phyloP scores from a whole-genome alignment of 2,888 invertebrate genomes.

The Poecilobothrus nobilitatus region DNA sequence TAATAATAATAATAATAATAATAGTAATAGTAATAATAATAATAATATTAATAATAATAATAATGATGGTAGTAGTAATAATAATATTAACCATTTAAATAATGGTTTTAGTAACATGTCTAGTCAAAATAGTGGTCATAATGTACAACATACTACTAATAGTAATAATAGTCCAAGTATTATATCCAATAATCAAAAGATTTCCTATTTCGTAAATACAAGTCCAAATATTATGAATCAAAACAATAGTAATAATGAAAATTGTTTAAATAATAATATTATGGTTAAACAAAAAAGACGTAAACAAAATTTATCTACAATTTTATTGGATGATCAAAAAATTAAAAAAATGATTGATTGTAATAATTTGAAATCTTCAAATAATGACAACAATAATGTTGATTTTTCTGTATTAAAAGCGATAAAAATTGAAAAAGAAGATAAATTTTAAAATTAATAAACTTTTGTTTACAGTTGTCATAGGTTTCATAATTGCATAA shows the following conservation, averaged over 20 bases:
- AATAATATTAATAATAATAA: not conserved
- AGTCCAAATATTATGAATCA: conserved; percentile 4
- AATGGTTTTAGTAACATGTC: conserved; percentile 13
- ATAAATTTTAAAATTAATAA: not conserved
- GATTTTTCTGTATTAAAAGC: not conserved
- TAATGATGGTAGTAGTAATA: not conserved
- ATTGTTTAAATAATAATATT: not conserved
- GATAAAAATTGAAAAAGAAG: conserved; percentile 1
- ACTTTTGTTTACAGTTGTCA: no score
- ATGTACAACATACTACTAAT: not conserved
- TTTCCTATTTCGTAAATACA: not conserved
- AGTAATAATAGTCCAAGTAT: not conserved
- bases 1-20: conserved; percentile 19
- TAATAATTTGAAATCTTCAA: not conserved
- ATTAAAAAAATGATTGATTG: not conserved
- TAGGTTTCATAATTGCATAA: no score
- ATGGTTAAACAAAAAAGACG: conserved; percentile 15
- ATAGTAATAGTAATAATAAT: conserved; percentile 1
- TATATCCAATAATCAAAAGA: conserved; percentile 7
- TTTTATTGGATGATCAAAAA: not conserved
- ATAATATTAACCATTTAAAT: not conserved
- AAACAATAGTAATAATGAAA: not conserved
- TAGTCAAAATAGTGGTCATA: conserved; percentile 15
- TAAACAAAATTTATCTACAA: conserved; percentile 14
- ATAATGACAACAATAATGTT: not conserved